Conservation (phyloP, 2,113 vertebrate species). For the Laterallus jamaicensis region DNA sequence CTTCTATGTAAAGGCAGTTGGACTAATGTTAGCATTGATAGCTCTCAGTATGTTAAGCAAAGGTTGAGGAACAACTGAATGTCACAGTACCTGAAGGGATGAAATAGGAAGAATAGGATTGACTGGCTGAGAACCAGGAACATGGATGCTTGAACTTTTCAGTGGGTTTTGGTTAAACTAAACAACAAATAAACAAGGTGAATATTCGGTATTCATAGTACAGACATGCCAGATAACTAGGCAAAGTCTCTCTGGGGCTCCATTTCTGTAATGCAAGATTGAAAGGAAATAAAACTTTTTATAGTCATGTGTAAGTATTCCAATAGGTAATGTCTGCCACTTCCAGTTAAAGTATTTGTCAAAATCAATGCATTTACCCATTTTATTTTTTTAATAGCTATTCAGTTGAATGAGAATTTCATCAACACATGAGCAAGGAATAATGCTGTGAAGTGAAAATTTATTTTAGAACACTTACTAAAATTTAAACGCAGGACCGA, state of each 20-base stretch:
- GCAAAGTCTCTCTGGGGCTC: neutral
- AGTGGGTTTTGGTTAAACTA: neutral
- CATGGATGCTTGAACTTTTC: neutral
- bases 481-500: neutral
- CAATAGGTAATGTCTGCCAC: neutral
- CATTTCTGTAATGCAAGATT: neutral
- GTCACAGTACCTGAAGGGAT: neutral
- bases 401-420: neutral
- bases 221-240: neutral
- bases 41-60: neutral
- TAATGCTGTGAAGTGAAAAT: neutral
- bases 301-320: neutral
- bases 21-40: neutral
- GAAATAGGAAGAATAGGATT: neutral
- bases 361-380: neutral
- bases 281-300: neutral
- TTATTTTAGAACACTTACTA: neutral
- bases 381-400: neutral
- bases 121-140: neutral
- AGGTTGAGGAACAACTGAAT: neutral
- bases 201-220: neutral
- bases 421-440: neutral
- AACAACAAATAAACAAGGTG: neutral
- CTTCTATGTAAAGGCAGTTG: neutral
- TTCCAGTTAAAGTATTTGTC: neutral